Evolutionary conservation across 2,888 invertebrate genomes (phyloP).

Genomic region (Hyposoter didymator): DNA sequence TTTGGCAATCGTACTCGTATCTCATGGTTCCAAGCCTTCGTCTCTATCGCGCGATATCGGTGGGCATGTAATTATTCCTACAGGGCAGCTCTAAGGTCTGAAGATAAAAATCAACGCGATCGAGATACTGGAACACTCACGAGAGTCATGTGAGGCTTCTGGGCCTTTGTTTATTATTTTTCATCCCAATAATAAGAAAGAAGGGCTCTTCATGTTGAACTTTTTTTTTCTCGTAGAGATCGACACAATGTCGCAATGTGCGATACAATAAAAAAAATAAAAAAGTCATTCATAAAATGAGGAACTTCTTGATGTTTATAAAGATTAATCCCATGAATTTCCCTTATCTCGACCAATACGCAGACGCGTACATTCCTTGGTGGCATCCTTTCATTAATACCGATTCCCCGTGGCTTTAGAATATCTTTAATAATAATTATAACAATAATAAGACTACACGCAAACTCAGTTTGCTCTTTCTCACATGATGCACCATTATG

Average conservation of each 20-base stretch:
- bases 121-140: conserved; percentile 50
- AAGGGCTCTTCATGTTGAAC: background rate
- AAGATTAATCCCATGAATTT: conserved; percentile 53
- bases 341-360: conserved; percentile 37
- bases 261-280: background rate
- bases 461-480: conserved; percentile 2
- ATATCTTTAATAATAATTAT: conserved; percentile 34
- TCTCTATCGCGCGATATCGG: conserved; percentile 46
- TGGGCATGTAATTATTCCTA: conserved; percentile 76
- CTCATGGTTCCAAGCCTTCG: conserved; percentile 45
- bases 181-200: background rate
- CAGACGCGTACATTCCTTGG: conserved; percentile 37
- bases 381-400: conserved; percentile 35
- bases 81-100: conserved; percentile 71
- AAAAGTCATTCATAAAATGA: background rate
- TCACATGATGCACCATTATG: conserved; percentile 3
- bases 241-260: background rate
- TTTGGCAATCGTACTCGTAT: conserved; percentile 17
- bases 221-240: background rate
- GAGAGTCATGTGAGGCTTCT: conserved; percentile 33
- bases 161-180: background rate
- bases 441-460: conserved; percentile 32
- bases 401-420: conserved; percentile 24
- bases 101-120: conserved; percentile 52
- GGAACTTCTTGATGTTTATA: conserved; percentile 52